Evolutionary conservation across 2,888 invertebrate species (phyloP).

Genomic region (Therioaphis trifolii): DNA sequence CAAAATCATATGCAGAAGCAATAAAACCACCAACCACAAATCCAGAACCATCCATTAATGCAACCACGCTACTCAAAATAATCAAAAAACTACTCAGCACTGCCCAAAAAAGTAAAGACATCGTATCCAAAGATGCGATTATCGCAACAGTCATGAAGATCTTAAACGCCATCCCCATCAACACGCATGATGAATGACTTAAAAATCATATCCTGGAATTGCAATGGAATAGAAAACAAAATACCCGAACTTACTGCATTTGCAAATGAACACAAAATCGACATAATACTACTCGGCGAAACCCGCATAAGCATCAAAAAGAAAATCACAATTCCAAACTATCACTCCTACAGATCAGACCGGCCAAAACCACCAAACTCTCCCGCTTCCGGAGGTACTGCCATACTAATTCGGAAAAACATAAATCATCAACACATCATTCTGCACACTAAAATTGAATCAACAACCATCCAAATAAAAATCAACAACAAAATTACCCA

Average conservation of each 20-base stretch:
- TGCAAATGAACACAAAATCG: not conserved
- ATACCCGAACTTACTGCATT: not conserved
- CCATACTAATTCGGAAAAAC: not conserved
- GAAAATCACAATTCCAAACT: slow-evolving; percentile 8
- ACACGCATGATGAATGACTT: not conserved
- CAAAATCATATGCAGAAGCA: not conserved
- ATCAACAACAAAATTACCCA: not conserved
- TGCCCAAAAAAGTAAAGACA: not conserved
- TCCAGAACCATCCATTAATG: not conserved
- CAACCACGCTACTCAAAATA: not conserved
- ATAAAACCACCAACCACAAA: not conserved
- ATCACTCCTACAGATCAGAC: not conserved
- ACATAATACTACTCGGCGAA: slow-evolving; percentile 23
- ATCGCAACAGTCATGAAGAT: not conserved
- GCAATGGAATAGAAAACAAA: not conserved
- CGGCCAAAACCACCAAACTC: not conserved
- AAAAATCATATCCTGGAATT: slow-evolving; percentile 10
- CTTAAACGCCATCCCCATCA: not conserved
- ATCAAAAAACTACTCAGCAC: slow-evolving; percentile 1
- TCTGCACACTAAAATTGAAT: not conserved
- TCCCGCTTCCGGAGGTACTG: not conserved
- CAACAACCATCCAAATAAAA: not conserved
- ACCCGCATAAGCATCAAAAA: not conserved
- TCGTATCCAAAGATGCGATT: not conserved
- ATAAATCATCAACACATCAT: not conserved